phyloP scores from a whole-genome alignment of 2,888 invertebrate genomes.

The Campopleginae sp. region DNA sequence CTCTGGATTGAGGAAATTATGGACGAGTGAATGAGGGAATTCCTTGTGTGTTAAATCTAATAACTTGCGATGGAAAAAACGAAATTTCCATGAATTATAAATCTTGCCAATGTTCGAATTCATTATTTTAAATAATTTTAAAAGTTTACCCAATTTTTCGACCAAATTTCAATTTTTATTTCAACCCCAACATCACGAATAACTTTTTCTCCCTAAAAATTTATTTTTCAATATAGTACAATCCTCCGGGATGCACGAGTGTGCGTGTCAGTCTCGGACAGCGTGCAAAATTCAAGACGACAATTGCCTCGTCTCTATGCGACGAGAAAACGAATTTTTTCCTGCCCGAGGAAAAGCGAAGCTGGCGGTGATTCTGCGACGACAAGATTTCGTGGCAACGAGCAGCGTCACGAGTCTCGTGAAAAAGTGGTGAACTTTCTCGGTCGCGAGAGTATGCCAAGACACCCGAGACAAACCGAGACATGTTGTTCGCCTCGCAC shows the following conservation, averaged over 20 bases:
- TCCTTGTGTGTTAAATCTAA: background rate
- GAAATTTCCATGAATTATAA: background rate
- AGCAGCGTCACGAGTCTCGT: constrained; percentile 24
- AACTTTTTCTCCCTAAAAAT: background rate
- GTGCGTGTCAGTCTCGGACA: constrained; percentile 27
- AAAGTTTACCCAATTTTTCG: background rate
- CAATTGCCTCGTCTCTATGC: constrained; percentile 8
- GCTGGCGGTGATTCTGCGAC: constrained; percentile 41
- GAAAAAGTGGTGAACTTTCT: constrained; percentile 56
- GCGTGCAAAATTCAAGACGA: constrained; percentile 55
- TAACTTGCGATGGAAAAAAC: background rate
- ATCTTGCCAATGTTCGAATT: no score
- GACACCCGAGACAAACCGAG: constrained; percentile 53
- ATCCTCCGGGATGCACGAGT: background rate
- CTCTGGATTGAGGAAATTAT: background rate
- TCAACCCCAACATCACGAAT: background rate
- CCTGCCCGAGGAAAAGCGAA: constrained; percentile 18
- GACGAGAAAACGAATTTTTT: constrained; percentile 55
- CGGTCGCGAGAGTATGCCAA: constrained; percentile 25
- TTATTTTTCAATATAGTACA: background rate
- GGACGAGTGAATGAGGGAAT: no score
- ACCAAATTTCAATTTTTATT: background rate
- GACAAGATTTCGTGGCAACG: constrained; percentile 59
- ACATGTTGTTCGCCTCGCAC: constrained; percentile 33
- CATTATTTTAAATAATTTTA: background rate